These are phyloP conservation scores for Caenorhabditis sp. DNA, from an alignment of 2,888 invertebrate genomes.

Conservation along the genomic window DNA sequence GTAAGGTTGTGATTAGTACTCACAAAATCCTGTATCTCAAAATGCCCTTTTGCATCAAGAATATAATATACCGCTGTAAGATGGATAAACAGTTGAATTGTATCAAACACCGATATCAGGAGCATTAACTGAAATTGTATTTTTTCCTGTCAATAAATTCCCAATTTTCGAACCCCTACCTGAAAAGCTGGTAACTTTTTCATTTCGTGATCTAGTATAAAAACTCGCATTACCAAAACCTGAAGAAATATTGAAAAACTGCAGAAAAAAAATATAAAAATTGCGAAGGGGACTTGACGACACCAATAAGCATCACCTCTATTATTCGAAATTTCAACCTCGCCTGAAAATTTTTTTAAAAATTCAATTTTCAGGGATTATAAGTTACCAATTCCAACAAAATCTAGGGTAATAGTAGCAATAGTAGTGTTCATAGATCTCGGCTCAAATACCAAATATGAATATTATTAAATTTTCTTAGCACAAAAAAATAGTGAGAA, in stretches of 20 bases:
- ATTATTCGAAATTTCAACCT: constrained; percentile 21
- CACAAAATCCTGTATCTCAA: neutral
- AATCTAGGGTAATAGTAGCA: neutral
- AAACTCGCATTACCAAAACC: constrained; percentile 33
- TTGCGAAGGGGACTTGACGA: constrained; percentile 40
- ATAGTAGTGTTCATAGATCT: too few species aligned
- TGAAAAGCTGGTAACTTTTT: constrained; percentile 32
- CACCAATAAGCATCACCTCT: constrained; percentile 30
- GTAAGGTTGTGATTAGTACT: too few species aligned
- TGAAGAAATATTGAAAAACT: constrained; percentile 39
- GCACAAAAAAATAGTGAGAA: too few species aligned
- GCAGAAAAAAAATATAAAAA: constrained; percentile 41
- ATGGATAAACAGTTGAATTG: neutral
- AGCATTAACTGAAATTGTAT: neutral
- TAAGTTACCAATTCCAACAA: neutral
- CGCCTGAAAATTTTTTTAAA: constrained; percentile 10
- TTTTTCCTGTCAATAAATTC: too few species aligned
- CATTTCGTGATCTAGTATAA: constrained; percentile 27
- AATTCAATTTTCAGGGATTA: neutral
- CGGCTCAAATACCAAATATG: too few species aligned
- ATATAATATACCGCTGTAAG: neutral
- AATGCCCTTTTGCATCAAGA: neutral
- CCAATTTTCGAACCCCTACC: constrained; percentile 7
- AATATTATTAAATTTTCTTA: too few species aligned
- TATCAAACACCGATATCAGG: neutral